Base-by-base conservation (phyloP, 2,888 invertebrate species). In the Frankliniella fusca region DNA sequence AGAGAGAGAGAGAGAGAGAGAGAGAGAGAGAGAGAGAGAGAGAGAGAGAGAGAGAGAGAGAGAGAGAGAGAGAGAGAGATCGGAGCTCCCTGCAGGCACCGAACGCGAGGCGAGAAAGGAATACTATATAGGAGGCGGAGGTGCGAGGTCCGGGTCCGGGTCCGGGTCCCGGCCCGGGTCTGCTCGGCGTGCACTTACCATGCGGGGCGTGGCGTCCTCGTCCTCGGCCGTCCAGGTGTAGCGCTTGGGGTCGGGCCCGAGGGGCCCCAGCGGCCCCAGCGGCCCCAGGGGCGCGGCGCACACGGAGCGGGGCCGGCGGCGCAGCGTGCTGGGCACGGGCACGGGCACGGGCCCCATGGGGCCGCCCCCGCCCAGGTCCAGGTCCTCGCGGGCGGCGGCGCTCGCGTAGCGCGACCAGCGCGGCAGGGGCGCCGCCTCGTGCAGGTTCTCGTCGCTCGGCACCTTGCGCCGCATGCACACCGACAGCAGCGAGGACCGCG, bases 381-480 rank as follows among this genome's bases (percentile, higher is more conserved):
- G 88, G 87, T 94, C 94, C 88, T 93, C 92, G 85, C 70, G 70
- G 23, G 70, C 70, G 23, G 70, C 70, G 9, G 70, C 70, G 70
- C 70, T 70, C 23, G 70, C 70, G 81, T 86, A 85, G 48, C 93
- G 92, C 86, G 93, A 92, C 90, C 93, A 93, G 87, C 94, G 91
- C 85, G 94, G 94, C 88, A 94, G 94, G 84, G 95, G 95, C 82
- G 94, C 94, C 88, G 90, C 85, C 84, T 90, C 90, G 88, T 92
- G 92, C 86, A 96, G 91, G 88, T 96, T 96, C 89, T 96, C 96
- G 89, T 96, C 96, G 85, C 95, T 95, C 85, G 96, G 95, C 85
- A 93, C 94, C 87, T 95, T 93, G 87, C 94, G 92, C 84, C 95
- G 92, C 86, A 96, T 95, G 89, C 96, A 96, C 84, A 95, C 95